Conservation (phyloP, 2,113 vertebrate genomes). For the Rhea pennata region DNA sequence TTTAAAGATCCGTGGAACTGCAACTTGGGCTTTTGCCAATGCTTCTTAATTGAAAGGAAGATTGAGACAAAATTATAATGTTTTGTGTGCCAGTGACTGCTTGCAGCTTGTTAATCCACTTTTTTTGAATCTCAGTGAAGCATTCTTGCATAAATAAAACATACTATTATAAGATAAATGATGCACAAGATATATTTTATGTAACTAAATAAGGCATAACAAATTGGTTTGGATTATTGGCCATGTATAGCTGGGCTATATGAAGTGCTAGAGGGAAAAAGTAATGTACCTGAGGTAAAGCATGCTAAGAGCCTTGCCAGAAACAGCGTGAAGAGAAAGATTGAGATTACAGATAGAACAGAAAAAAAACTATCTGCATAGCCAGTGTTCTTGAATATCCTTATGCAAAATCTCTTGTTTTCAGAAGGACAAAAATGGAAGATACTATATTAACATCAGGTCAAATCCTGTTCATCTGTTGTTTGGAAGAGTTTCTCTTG, state of each 20-base stretch:
- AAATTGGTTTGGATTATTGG: background rate
- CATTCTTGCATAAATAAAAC: background rate
- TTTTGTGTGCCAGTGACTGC: background rate
- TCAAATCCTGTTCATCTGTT: background rate
- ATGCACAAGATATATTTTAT: background rate
- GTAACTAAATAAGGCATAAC: background rate
- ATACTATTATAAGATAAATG: background rate
- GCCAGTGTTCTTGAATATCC: background rate
- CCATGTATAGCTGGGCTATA: background rate
- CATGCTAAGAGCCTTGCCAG: background rate
- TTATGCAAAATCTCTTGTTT: background rate
- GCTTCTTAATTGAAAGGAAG: constrained; percentile 12
- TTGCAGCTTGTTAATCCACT: background rate
- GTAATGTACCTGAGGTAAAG: background rate
- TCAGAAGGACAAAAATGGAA: background rate
- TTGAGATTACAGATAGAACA: background rate
- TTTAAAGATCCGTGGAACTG: background rate
- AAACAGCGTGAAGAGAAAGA: background rate
- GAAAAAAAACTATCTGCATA: background rate
- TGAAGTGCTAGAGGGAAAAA: background rate
- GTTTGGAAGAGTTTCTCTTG: background rate
- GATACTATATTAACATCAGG: background rate
- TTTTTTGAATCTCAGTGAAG: constrained; percentile 12
- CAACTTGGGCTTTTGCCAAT: background rate
- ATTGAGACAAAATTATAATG: background rate